Conservation (phyloP, 2,888 invertebrate species). For the Sinelater perroti region DNA sequence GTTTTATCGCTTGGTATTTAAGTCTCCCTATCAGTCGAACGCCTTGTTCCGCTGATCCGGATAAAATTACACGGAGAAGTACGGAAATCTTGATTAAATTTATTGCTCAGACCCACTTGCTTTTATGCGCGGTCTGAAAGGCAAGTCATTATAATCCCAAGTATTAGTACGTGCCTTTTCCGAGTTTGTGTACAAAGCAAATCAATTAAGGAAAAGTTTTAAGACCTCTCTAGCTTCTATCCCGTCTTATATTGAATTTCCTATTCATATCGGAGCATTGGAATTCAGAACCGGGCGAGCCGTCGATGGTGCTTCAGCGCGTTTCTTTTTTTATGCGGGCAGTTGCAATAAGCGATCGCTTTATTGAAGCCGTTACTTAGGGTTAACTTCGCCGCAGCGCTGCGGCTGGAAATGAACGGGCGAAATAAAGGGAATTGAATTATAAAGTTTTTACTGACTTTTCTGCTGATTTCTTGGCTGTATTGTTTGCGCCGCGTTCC, state of each 20-base stretch:
- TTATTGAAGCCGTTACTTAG: conserved; percentile 18
- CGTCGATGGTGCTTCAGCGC: conserved; percentile 6
- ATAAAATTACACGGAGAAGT: conserved; percentile 9
- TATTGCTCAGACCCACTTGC: conserved; percentile 11
- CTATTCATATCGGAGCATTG: conserved; percentile 22
- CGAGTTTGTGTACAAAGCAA: conserved; percentile 30
- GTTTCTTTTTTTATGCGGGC: conserved; percentile 4
- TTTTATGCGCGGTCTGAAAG: conserved; percentile 19
- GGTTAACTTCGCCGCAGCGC: conserved; percentile 12
- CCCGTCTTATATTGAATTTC: conserved; percentile 24
- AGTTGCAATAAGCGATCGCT: neutral
- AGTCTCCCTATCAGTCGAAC: too few relatives aligned
- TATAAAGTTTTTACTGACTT: conserved; percentile 40
- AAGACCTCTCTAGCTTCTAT: conserved; percentile 27
- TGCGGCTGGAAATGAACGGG: conserved; percentile 15
- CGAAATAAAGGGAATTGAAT: conserved; percentile 38
- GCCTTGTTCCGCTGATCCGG: neutral
- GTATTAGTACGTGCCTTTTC: conserved; percentile 32
- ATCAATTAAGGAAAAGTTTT: conserved; percentile 34
- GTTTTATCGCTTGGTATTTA: too few relatives aligned
- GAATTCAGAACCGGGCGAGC: conserved; percentile 14
- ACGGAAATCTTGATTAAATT: conserved; percentile 1
- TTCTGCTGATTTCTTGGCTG: conserved; percentile 32
- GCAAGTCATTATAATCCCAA: conserved; percentile 30
- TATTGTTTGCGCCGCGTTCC: conserved; percentile 32